Percentiles rank a stretch among this genome's conserved stretches.
Conservation (phyloP, 2,888 invertebrate genomes). For the Hirtodrosophila histrioides region DNA sequence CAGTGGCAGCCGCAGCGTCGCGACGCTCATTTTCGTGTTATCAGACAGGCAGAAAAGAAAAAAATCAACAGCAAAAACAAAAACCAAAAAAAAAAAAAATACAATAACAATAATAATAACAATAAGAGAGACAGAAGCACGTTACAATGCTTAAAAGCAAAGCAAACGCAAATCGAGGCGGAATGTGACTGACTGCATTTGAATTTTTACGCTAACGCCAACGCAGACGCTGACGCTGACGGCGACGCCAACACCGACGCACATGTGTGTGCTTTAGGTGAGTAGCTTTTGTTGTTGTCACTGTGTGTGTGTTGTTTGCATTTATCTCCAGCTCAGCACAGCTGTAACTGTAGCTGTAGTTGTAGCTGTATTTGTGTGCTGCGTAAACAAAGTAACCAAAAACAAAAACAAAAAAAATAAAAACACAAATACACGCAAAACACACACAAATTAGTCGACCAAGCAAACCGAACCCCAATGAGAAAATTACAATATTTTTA, state of each 20-base stretch:
- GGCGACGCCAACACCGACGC: slow-evolving; percentile 11
- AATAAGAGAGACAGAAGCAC: slow-evolving; percentile 19
- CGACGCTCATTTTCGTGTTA: slow-evolving; percentile 53
- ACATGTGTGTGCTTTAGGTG: slow-evolving; percentile 47
- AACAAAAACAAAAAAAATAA: slow-evolving; percentile 1
- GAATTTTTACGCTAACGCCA: slow-evolving; percentile 31
- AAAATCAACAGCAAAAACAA: slow-evolving; percentile 27
- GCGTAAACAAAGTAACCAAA: slow-evolving; percentile 61
- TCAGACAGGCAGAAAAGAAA: slow-evolving; percentile 44
- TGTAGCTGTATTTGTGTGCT: slow-evolving; percentile 26
- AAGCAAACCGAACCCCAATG: slow-evolving; percentile 46
- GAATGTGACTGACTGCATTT: slow-evolving; percentile 63
- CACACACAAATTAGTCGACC: slow-evolving; percentile 41
- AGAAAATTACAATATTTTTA: slow-evolving; percentile 68
- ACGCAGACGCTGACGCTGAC: slow-evolving; percentile 1
- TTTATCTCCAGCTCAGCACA: slow-evolving; percentile 54
- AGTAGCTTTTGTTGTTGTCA: slow-evolving; percentile 43
- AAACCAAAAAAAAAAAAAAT: not conserved
- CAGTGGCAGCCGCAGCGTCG: slow-evolving; percentile 25
- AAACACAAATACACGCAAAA: slow-evolving; percentile 16
- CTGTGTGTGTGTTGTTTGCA: slow-evolving; percentile 30
- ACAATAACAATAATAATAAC: slow-evolving; percentile 23
- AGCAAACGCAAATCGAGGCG: slow-evolving; percentile 25
- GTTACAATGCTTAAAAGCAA: slow-evolving; percentile 9
- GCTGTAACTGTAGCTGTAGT: slow-evolving; percentile 21